These are phyloP conservation scores for Neotoxoptera formosana DNA, from an alignment of 1,140 invertebrate genomes.

Conservation along the genomic window DNA sequence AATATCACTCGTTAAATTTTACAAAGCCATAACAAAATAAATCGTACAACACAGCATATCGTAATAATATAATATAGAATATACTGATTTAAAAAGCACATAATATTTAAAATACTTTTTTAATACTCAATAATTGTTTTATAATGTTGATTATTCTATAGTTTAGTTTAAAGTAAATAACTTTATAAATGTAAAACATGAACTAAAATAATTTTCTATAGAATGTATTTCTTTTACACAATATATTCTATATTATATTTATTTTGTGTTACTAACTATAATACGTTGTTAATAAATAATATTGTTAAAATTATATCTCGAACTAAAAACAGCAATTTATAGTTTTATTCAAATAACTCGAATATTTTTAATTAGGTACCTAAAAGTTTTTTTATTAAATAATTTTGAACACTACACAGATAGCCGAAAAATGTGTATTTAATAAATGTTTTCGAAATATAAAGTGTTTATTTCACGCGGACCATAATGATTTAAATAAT, in stretches of 20 bases:
- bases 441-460: background rate
- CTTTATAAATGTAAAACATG: background rate
- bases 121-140: background rate
- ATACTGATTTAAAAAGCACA: background rate
- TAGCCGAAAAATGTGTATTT: background rate
- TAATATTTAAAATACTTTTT: background rate
- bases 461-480: background rate
- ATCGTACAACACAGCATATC: background rate
- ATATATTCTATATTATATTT: too few relatives aligned
- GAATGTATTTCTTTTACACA: too few relatives aligned
- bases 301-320: background rate
- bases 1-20: background rate
- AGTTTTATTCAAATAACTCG: background rate
- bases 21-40: background rate
- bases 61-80: background rate
- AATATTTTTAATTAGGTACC: background rate
- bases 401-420: background rate
- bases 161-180: background rate
- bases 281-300: background rate
- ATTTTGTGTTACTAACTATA: too few relatives aligned
- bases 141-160: background rate
- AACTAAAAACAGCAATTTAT: background rate
- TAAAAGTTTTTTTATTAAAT: background rate
- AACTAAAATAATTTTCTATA: too few relatives aligned
- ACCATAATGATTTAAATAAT: background rate